Conservation (phyloP, 2,113 vertebrate species). For the Microtus oregoni region DNA sequence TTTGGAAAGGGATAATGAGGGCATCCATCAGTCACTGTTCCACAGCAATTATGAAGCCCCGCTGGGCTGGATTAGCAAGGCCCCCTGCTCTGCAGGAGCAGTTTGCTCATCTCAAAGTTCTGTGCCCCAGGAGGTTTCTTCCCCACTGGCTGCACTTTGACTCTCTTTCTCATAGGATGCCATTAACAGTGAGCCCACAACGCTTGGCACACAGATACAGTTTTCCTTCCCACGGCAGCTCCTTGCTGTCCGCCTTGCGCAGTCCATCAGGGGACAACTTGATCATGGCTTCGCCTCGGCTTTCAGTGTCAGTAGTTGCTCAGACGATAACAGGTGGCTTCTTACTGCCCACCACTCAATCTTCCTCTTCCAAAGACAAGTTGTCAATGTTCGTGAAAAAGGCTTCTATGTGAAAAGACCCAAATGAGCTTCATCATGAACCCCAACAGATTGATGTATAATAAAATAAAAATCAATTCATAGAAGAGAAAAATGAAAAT, state of each 20-base stretch:
- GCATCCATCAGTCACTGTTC: conserved; percentile 42
- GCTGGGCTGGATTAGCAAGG: conserved; percentile 37
- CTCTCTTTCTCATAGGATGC: not conserved
- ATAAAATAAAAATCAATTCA: not conserved
- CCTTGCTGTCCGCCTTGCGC: not conserved
- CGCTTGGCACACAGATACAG: not conserved
- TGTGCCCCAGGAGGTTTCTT: not conserved
- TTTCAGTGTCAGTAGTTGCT: not conserved
- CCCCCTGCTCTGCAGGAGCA: not conserved
- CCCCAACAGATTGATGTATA: not conserved
- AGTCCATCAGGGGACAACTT: not conserved
- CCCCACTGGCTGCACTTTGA: not conserved
- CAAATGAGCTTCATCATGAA: not conserved
- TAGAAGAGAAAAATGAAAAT: not conserved
- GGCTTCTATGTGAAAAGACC: not conserved
- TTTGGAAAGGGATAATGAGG: conserved; percentile 8
- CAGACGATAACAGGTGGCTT: not conserved
- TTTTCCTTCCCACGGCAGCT: not conserved
- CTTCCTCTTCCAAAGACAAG: not conserved
- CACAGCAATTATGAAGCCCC: conserved; percentile 55
- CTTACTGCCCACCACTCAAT: not conserved
- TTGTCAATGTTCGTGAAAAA: not conserved
- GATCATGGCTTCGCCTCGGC: not conserved
- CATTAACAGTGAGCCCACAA: not conserved
- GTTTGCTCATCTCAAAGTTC: conserved; percentile 39